These are phyloP conservation scores for Melanotaenia parkinsoni DNA, from an alignment of 2,797 vertebrate genomes.

Conservation along the genomic window DNA sequence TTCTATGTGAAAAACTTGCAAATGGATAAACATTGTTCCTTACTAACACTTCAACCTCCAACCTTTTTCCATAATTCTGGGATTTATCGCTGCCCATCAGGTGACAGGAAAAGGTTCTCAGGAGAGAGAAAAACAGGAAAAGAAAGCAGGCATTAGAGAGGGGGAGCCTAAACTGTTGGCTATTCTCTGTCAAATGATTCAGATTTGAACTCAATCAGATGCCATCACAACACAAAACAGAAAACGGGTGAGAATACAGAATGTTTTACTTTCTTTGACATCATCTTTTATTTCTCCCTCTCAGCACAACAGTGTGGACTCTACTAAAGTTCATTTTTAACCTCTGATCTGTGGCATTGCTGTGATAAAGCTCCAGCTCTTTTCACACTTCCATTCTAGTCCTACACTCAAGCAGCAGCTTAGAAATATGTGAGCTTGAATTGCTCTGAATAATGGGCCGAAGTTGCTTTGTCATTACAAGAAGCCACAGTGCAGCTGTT, in stretches of 20 bases:
- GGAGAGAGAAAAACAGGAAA: slow-evolving; percentile 80
- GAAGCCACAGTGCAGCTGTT: slow-evolving; percentile 1
- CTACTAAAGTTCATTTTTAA: background rate
- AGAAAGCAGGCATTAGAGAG: slow-evolving; percentile 57
- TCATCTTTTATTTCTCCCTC: slow-evolving; percentile 13
- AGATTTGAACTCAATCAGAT: slow-evolving; percentile 23
- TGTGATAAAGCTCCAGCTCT: background rate
- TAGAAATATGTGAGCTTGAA: slow-evolving; percentile 39
- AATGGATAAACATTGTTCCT: slow-evolving; percentile 32
- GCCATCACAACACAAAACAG: slow-evolving; percentile 22
- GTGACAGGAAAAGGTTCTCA: slow-evolving; percentile 73
- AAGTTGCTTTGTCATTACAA: slow-evolving; percentile 22
- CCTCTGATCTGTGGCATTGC: slow-evolving; percentile 4
- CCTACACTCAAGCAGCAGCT: background rate
- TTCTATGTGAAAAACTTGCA: background rate
- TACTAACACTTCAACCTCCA: slow-evolving; percentile 17
- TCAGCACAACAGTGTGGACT: slow-evolving; percentile 4
- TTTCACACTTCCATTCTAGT: slow-evolving; percentile 9
- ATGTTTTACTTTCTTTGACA: slow-evolving; percentile 4
- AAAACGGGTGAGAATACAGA: slow-evolving; percentile 3
- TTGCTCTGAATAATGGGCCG: slow-evolving; percentile 7
- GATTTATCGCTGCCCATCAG: slow-evolving; percentile 65
- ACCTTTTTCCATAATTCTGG: slow-evolving; percentile 43
- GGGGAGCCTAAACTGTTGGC: slow-evolving; percentile 33
- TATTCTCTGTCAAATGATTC: slow-evolving; percentile 29